Evolutionary conservation across 2,797 vertebrate species (phyloP).

Genomic region (Mormyrops attenuatus): DNA sequence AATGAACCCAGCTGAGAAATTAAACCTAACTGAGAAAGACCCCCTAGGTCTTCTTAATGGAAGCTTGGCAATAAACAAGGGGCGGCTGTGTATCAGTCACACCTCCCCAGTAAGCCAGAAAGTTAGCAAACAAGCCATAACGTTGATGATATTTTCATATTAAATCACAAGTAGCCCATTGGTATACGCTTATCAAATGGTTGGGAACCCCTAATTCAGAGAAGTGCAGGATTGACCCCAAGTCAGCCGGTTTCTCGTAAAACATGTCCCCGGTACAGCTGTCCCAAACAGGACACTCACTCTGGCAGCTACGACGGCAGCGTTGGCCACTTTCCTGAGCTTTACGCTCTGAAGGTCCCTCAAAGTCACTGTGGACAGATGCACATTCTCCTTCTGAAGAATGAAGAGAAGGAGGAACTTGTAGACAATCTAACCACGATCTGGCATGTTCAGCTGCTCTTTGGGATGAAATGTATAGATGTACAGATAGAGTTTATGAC

Average conservation of each 20-base stretch:
- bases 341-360: constrained; percentile 70
- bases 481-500: neutral
- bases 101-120: neutral
- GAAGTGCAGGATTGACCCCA: neutral
- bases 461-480: neutral
- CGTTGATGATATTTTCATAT: neutral
- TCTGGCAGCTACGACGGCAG: constrained; percentile 21
- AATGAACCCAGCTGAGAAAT: neutral
- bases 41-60: neutral
- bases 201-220: neutral
- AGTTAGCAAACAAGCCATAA: neutral
- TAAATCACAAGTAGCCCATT: neutral
- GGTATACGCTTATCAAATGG: neutral
- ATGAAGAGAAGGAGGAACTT: neutral
- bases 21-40: neutral
- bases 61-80: neutral
- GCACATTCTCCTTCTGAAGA: constrained; percentile 42
- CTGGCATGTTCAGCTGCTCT: neutral
- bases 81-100: neutral
- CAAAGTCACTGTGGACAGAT: constrained; percentile 60
- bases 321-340: constrained; percentile 57
- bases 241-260: neutral
- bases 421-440: neutral
- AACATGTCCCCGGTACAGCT: neutral
- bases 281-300: constrained; percentile 38